Conservation (phyloP, 2,888 invertebrate genomes). For the Drosophila mulleri region DNA sequence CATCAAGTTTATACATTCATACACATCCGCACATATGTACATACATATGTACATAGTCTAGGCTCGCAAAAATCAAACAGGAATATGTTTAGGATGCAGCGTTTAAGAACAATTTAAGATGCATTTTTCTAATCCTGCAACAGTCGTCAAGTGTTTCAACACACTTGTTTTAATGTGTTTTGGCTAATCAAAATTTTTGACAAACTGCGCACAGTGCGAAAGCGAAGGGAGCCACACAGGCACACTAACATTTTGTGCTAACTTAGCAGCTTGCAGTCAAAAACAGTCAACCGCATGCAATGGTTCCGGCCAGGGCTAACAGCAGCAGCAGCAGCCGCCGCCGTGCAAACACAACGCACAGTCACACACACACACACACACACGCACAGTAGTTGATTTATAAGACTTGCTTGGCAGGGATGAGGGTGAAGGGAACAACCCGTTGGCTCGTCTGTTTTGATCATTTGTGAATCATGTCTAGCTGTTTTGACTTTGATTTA, state of each 20-base stretch:
- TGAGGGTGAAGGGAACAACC: neutral
- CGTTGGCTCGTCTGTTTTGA: constrained; percentile 62
- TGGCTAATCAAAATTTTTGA: constrained; percentile 45
- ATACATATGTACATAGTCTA: no score
- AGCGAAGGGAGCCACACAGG: neutral
- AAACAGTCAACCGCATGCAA: constrained; percentile 58
- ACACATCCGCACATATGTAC: neutral
- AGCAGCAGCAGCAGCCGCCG: constrained; percentile 10
- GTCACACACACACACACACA: constrained; percentile 13
- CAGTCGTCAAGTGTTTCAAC: constrained; percentile 30
- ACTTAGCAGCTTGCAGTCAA: constrained; percentile 43
- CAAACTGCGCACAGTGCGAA: constrained; percentile 32
- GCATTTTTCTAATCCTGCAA: neutral
- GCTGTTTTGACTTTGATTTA: constrained; percentile 77
- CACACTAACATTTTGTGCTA: constrained; percentile 33
- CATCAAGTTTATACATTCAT: no score
- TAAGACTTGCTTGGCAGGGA: constrained; percentile 60
- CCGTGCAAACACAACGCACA: constrained; percentile 25
- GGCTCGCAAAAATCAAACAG: neutral
- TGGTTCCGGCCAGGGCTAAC: constrained; percentile 25
- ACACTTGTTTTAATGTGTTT: constrained; percentile 1
- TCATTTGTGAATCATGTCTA: constrained; percentile 78
- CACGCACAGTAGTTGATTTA: constrained; percentile 60
- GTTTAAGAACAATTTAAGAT: neutral
- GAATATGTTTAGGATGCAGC: neutral